Percentiles rank a stretch among this genome's conserved stretches.
phyloP scores from a whole-genome alignment of 2,797 vertebrate species.

The Pseudomugil gertrudae region DNA sequence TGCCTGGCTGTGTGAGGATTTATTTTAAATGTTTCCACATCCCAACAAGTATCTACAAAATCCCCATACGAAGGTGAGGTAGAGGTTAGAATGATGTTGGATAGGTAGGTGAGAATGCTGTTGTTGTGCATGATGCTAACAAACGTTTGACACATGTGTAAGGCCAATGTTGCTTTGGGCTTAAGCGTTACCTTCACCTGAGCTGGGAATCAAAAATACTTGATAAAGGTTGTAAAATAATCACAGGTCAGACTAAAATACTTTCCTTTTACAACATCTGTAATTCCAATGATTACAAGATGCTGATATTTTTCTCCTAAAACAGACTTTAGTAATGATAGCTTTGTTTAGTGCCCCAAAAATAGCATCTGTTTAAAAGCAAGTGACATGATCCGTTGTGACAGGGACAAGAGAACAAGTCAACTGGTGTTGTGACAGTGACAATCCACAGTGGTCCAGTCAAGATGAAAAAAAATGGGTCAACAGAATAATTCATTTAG shows the following conservation, averaged over 20 bases:
- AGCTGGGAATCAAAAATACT: background rate
- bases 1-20: too few species aligned
- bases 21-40: too few species aligned
- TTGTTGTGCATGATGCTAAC: too few species aligned
- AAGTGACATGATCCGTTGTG: background rate
- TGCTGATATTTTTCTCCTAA: too few species aligned
- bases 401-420: constrained; percentile 1
- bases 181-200: background rate
- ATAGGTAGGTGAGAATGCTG: too few species aligned
- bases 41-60: too few species aligned
- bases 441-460: constrained; percentile 1
- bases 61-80: too few species aligned
- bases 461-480: background rate
- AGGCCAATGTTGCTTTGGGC: too few species aligned
- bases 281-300: too few species aligned
- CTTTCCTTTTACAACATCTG: background rate
- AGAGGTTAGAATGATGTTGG: too few species aligned
- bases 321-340: background rate
- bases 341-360: background rate
- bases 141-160: too few species aligned
- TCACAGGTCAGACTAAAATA: background rate
- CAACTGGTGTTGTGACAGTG: background rate
- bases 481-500: constrained; percentile 1
- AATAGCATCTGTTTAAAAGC: background rate
- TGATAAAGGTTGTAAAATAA: background rate